Evolutionary conservation across 2,797 vertebrate genomes (phyloP).

Genomic region (Sebastes taczanowskii): DNA sequence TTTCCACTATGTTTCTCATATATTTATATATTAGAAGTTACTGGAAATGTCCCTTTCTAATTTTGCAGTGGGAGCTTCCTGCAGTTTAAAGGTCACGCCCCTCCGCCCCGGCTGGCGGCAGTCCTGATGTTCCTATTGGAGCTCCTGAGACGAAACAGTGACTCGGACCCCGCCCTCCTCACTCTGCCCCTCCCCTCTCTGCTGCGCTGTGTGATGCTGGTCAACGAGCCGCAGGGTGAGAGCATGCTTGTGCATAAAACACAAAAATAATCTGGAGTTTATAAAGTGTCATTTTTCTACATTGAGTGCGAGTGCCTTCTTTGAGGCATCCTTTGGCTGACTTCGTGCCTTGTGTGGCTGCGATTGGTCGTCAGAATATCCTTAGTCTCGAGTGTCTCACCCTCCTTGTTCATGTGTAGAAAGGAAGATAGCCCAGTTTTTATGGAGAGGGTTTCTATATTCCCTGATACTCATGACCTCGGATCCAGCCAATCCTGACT

Average conservation of each 20-base stretch:
- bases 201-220: conserved; percentile 89
- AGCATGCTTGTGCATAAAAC: neutral
- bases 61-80: conserved; percentile 87
- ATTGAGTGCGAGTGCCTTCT: neutral
- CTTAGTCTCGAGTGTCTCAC: neutral
- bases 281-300: neutral
- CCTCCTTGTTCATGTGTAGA: neutral
- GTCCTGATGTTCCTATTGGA: conserved; percentile 88
- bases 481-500: neutral
- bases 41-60: neutral
- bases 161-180: conserved; percentile 79
- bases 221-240: conserved; percentile 92
- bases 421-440: neutral
- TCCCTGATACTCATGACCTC: neutral
- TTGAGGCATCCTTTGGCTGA: neutral
- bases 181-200: conserved; percentile 84
- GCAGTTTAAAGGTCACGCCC: conserved; percentile 88
- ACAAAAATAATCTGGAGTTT: neutral
- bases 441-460: neutral
- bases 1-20: neutral
- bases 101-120: conserved; percentile 86
- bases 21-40: neutral
- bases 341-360: neutral
- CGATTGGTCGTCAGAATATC: neutral
- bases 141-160: conserved; percentile 84